Conservation (phyloP, 2,113 vertebrate species). For the Macaca mulatta region DNA sequence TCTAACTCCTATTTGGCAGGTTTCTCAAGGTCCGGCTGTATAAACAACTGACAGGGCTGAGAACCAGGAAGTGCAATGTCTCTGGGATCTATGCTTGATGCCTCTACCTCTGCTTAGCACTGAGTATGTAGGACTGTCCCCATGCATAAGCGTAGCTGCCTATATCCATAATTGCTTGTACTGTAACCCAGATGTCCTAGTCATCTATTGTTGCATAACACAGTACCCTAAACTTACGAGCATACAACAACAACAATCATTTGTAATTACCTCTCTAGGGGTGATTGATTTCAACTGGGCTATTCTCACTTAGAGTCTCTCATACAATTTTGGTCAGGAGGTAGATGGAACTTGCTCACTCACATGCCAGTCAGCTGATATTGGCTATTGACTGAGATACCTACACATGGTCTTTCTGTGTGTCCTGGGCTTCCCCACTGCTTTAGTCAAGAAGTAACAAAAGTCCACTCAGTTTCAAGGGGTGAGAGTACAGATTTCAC, state of each 20-base stretch:
- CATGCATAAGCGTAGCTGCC: not conserved
- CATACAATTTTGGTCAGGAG: not conserved
- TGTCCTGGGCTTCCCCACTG: not conserved
- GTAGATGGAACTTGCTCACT: not conserved
- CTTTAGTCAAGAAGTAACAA: not conserved
- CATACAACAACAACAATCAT: not conserved
- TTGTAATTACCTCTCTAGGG: not conserved
- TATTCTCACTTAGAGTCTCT: not conserved
- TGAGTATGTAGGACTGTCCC: not conserved
- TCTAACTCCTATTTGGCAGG: not conserved
- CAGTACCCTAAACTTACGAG: not conserved
- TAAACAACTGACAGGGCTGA: not conserved
- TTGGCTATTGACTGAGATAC: not conserved
- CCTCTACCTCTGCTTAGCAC: not conserved
- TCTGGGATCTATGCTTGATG: not conserved
- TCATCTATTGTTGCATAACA: not conserved
- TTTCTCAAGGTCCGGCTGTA: not conserved
- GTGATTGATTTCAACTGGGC: not conserved
- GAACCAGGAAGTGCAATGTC: not conserved
- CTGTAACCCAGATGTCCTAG: not conserved
- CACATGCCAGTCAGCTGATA: fast-evolving
- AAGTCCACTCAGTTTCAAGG: not conserved
- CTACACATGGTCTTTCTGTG: not conserved
- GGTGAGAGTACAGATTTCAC: not conserved
- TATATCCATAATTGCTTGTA: not conserved